Base-by-base conservation (phyloP, 1,140 invertebrate species). In the Brachionus koreanus region DNA sequence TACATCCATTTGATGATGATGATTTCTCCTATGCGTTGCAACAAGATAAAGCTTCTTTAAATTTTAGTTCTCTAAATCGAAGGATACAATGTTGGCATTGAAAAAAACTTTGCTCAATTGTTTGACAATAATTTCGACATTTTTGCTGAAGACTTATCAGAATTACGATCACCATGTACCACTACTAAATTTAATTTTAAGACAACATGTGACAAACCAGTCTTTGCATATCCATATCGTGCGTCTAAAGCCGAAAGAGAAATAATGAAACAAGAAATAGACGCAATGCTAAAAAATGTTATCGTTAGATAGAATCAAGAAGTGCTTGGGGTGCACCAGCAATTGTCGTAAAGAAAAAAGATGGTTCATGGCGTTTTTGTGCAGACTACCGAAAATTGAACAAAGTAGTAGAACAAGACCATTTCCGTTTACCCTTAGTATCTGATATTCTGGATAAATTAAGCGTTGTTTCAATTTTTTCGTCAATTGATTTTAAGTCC, bases 401-500 rank as follows among this genome's bases (percentile, higher is more conserved):
- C 35, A 49, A 42, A 74, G 23, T 13, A 39, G 39, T 39, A 3
- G 10, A 74, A 37, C 43, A 43, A 74, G 69, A 74, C 35, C n/a
- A 25, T 35, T 74, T 43, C 39, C 69, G 9, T 35, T 16, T 43
- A 2, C 69, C 16, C 3, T 0, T 1, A 1, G n/a, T n/a, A n/a
- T n/a, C n/a, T n/a, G n/a, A n/a, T n/a, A n/a, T n/a, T n/a, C n/a
- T n/a, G n/a, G n/a, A n/a, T n/a, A n/a, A n/a, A n/a, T n/a, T 74
- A 25, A 49, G 37, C n/a, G 43, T 16, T 13, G 43, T 16, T 12
- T 35, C 25, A 35, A 25, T 74, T 49, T 74, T 43, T 74, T 42
- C 69, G 37, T 35, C 35, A 7, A 25, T 43, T 49, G 69, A 74
- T 74, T 49, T 74, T 39, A 74, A 74, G 19, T 74, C 69, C n/a